Conservation (phyloP, 1,140 invertebrate species). For the Pogonomyrmex californicus region DNA sequence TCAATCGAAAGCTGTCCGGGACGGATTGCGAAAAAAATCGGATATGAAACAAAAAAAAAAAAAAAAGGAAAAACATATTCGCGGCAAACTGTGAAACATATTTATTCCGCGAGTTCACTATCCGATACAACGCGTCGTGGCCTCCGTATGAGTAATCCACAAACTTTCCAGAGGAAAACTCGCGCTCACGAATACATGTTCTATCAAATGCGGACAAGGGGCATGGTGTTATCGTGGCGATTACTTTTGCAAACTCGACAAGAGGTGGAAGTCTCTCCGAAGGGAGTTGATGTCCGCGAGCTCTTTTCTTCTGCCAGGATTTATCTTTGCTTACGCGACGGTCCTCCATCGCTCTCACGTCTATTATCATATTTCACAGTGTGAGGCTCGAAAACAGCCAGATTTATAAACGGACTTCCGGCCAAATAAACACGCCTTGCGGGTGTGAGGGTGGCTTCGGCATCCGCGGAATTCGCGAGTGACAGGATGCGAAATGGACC, state of each 20-base stretch:
- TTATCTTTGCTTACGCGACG: conserved; percentile 73
- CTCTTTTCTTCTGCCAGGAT: conserved; percentile 71
- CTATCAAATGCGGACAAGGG: neutral
- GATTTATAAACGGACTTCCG: conserved; percentile 83
- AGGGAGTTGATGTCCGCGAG: conserved; percentile 53
- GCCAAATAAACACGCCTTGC: conserved; percentile 80
- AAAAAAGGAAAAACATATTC: neutral
- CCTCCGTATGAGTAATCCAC: conserved; percentile 79
- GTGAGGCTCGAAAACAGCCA: conserved; percentile 81
- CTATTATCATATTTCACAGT: conserved; percentile 83
- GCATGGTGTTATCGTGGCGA: conserved; percentile 30
- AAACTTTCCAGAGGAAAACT: conserved; percentile 77
- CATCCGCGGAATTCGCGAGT: conserved; percentile 72
- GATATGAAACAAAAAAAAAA: neutral
- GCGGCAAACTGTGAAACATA: conserved; percentile 71
- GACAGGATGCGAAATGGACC: conserved; percentile 80
- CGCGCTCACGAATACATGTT: conserved; percentile 62
- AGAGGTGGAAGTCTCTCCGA: conserved; percentile 52
- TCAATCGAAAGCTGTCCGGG: neutral
- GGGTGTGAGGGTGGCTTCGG: conserved; percentile 66
- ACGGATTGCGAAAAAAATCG: conserved; percentile 17
- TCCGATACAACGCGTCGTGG: conserved; percentile 62
- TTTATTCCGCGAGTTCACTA: conserved; percentile 79
- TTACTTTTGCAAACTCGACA: conserved; percentile 65
- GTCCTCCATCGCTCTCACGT: conserved; percentile 77